Evolutionary conservation across 1,140 invertebrate species (phyloP).

Genomic region (Halesus radiatus): DNA sequence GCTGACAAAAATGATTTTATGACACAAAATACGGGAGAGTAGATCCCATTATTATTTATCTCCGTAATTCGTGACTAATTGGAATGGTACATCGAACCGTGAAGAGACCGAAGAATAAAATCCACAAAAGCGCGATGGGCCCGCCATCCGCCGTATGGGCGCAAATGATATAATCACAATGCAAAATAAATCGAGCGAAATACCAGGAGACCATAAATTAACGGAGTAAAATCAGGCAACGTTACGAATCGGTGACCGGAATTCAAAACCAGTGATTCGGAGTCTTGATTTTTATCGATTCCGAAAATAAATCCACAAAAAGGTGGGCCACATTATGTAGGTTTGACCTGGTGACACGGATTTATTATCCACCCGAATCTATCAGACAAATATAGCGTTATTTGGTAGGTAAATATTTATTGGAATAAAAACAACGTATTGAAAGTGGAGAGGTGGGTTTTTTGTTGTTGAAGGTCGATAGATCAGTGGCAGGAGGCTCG

Average conservation of each 20-base stretch:
- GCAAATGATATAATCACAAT: conserved; percentile 14
- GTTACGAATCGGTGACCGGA: conserved; percentile 14
- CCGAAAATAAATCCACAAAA: no score
- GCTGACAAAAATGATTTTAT: neutral
- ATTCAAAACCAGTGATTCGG: neutral
- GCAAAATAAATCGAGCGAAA: conserved; percentile 23
- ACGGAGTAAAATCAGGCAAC: conserved; percentile 11
- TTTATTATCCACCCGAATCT: no score
- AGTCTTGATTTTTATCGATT: conserved; percentile 7
- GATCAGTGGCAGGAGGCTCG: no score
- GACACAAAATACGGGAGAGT: neutral
- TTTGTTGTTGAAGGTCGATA: no score
- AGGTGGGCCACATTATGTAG: no score
- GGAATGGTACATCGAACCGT: neutral
- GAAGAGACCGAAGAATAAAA: conserved; percentile 9
- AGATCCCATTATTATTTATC: neutral
- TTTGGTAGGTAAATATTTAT: no score
- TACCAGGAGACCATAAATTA: conserved; percentile 26
- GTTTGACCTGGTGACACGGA: no score
- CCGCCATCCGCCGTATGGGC: neutral
- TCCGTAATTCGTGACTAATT: neutral
- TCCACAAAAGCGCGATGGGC: neutral
- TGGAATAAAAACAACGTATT: no score
- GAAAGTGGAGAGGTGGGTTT: no score
- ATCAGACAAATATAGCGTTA: no score